These are phyloP conservation scores for Oreortyx pictus DNA, from an alignment of 2,797 vertebrate genomes.

Conservation along the genomic window DNA sequence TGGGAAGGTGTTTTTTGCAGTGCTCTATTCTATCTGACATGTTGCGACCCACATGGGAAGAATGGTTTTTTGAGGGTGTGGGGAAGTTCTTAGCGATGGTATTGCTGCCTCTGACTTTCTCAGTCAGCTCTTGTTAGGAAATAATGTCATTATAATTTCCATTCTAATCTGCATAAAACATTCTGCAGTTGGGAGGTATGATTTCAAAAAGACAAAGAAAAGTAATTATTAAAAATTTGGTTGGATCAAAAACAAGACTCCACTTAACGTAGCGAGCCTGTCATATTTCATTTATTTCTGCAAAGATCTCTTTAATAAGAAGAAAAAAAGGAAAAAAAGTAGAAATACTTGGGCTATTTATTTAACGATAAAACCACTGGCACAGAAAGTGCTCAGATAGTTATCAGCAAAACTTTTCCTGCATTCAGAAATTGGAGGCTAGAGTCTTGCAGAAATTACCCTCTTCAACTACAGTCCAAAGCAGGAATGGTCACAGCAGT, in stretches of 20 bases:
- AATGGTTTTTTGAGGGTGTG: rapidly evolving
- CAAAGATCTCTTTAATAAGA: background rate
- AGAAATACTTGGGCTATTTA: background rate
- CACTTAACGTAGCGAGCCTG: background rate
- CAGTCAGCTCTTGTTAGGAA: slow-evolving; percentile 3
- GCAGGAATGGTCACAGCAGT: rapidly evolving
- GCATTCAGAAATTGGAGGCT: background rate
- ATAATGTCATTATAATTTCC: background rate
- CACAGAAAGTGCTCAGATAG: background rate
- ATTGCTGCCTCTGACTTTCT: background rate
- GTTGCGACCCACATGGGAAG: background rate
- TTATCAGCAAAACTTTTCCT: background rate
- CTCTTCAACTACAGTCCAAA: background rate
- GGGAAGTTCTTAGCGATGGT: background rate
- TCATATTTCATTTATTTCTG: slow-evolving; percentile 11
- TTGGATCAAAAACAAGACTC: background rate
- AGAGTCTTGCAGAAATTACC: background rate
- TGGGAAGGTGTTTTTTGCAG: background rate
- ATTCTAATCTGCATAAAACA: background rate
- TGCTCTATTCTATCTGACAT: background rate
- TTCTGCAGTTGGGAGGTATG: background rate
- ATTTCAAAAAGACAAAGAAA: slow-evolving; percentile 14
- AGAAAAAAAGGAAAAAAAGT: background rate
- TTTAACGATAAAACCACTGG: background rate
- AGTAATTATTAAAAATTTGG: background rate